These are phyloP conservation scores for Baccha elongata DNA, from an alignment of 2,888 invertebrate genomes.

Conservation along the genomic window DNA sequence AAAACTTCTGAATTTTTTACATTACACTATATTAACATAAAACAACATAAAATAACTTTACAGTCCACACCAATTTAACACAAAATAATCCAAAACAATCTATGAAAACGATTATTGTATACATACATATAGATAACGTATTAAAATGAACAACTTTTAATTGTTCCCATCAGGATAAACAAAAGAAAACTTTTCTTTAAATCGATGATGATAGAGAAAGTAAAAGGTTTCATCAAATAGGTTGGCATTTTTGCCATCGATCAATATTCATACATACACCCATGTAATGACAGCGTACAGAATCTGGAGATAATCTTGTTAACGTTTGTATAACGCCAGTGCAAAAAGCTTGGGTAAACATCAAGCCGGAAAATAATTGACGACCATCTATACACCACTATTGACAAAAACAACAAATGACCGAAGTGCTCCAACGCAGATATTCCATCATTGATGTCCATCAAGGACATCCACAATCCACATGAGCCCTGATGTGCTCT, in stretches of 20 bases:
- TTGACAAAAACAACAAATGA: constrained; percentile 34
- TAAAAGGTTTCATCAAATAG: constrained; percentile 9
- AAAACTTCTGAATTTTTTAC: too few species aligned
- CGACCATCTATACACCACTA: constrained; percentile 42
- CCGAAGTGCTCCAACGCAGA: constrained; percentile 22
- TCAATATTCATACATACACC: constrained; percentile 21
- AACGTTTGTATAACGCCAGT: constrained; percentile 39
- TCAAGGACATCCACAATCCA: constrained; percentile 38
- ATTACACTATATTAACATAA: too few species aligned
- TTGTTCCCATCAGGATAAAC: too few species aligned
- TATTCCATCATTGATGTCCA: constrained; percentile 45
- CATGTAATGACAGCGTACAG: constrained; percentile 46
- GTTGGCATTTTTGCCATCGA: constrained; percentile 14
- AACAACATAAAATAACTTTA: too few species aligned
- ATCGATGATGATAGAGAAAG: background rate
- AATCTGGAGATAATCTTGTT: constrained; percentile 67
- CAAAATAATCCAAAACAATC: too few species aligned
- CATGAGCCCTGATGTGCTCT: constrained; percentile 7
- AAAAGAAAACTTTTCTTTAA: background rate
- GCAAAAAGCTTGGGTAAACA: constrained; percentile 38
- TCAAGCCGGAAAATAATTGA: constrained; percentile 57
- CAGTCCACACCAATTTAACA: too few species aligned
- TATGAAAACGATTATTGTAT: too few species aligned
- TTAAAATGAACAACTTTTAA: too few species aligned
- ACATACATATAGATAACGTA: too few species aligned